phyloP scores from a whole-genome alignment of 2,113 vertebrate genomes.

The Channa argus region DNA sequence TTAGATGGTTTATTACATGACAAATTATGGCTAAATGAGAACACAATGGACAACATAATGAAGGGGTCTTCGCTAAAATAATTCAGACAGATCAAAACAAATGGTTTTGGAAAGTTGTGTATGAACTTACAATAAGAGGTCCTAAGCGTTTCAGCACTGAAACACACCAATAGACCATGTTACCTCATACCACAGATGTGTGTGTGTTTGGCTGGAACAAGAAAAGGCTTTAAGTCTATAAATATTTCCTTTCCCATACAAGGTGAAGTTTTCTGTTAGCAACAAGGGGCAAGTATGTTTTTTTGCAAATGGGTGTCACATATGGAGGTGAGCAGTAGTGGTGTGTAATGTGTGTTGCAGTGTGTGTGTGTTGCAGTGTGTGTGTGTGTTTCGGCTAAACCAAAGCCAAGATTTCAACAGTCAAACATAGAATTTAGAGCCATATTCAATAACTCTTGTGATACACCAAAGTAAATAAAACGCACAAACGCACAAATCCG shows the following conservation, averaged over 20 bases:
- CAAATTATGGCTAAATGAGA: conserved; percentile 32
- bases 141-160: conserved; percentile 17
- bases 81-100: background rate
- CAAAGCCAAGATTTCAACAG: background rate
- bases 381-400: conserved; percentile 30
- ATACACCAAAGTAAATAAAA: no score
- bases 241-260: conserved; percentile 66
- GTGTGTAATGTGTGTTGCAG: background rate
- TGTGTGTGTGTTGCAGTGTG: background rate
- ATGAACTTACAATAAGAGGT: conserved; percentile 24
- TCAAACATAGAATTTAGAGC: background rate
- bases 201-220: conserved; percentile 16
- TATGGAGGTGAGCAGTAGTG: conserved; percentile 25
- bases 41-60: background rate
- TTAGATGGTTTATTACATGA: conserved; percentile 18
- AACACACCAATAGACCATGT: conserved; percentile 3
- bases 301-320: conserved; percentile 31
- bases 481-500: no score
- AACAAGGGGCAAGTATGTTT: conserved; percentile 28
- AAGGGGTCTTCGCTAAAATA: background rate
- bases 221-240: conserved; percentile 43
- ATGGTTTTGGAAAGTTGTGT: background rate
- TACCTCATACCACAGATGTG: conserved; percentile 30
- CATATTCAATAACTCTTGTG: no score
- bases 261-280: conserved; percentile 51